Evolutionary conservation across 2,113 vertebrate genomes (phyloP).

Genomic region (Lota lota): DNA sequence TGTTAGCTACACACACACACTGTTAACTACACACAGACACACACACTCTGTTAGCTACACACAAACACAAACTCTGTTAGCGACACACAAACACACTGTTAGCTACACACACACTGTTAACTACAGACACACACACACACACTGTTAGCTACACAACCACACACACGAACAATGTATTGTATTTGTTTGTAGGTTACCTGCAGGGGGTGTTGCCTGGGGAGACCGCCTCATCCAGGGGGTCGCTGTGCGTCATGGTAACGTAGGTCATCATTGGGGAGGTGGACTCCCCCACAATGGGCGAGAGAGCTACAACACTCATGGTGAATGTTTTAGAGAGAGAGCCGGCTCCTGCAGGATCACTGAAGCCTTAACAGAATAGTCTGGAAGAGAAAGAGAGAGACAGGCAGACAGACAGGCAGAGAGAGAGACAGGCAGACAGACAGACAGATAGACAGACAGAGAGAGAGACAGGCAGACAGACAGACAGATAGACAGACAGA

Average conservation of each 20-base stretch:
- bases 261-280: slow-evolving; percentile 86
- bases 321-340: slow-evolving; percentile 47
- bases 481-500: slow-evolving; percentile 26
- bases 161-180: not conserved
- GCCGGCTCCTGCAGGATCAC: slow-evolving; percentile 12
- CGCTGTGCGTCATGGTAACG: slow-evolving; percentile 76
- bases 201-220: not conserved
- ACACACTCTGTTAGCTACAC: not conserved
- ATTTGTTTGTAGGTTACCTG: not conserved
- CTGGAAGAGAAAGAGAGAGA: slow-evolving; percentile 39
- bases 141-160: too few relatives aligned
- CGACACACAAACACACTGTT: not conserved
- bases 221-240: slow-evolving; percentile 11
- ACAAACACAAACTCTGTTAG: not conserved
- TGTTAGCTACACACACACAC: not conserved
- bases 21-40: not conserved
- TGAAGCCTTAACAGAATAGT: slow-evolving; percentile 35
- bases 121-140: not conserved
- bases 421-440: not conserved
- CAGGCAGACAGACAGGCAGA: slow-evolving; percentile 4
- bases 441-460: slow-evolving; percentile 25
- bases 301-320: slow-evolving; percentile 84
- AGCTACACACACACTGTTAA: not conserved
- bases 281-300: slow-evolving; percentile 78
- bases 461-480: not conserved